These are phyloP conservation scores for Brachionus plicatilis DNA, from an alignment of 1,140 invertebrate genomes.

Conservation along the genomic window DNA sequence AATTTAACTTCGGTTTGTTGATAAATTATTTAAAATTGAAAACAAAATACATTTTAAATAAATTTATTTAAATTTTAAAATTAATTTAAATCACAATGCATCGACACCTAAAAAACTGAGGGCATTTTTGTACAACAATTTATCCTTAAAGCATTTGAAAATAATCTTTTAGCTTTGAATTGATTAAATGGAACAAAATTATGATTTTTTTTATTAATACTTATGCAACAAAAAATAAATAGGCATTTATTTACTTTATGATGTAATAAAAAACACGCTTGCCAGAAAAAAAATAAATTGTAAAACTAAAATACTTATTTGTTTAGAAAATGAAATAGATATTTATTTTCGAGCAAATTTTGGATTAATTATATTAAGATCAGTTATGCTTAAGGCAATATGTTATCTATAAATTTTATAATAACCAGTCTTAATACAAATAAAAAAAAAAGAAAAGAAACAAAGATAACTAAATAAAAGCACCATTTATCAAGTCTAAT, in stretches of 20 bases:
- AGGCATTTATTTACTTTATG: not conserved
- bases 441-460: not conserved
- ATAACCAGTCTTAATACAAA: not conserved
- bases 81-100: not conserved
- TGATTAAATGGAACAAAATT: constrained; percentile 33
- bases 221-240: not conserved
- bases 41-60: not conserved
- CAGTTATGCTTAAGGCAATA: not conserved
- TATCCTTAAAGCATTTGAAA: constrained; percentile 42
- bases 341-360: not conserved
- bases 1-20: not conserved
- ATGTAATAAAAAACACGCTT: not conserved
- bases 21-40: not conserved
- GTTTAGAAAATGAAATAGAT: not conserved
- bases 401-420: not conserved
- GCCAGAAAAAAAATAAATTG: not conserved
- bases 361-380: not conserved
- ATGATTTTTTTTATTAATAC: not conserved
- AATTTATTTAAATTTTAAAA: not conserved
- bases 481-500: not conserved
- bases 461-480: not conserved
- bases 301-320: not conserved
- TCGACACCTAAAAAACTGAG: constrained; percentile 47
- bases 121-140: constrained; percentile 48
- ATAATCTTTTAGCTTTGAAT: not conserved